phyloP scores from a whole-genome alignment of 2,888 invertebrate genomes.

The Drosophila atroscutellata region DNA sequence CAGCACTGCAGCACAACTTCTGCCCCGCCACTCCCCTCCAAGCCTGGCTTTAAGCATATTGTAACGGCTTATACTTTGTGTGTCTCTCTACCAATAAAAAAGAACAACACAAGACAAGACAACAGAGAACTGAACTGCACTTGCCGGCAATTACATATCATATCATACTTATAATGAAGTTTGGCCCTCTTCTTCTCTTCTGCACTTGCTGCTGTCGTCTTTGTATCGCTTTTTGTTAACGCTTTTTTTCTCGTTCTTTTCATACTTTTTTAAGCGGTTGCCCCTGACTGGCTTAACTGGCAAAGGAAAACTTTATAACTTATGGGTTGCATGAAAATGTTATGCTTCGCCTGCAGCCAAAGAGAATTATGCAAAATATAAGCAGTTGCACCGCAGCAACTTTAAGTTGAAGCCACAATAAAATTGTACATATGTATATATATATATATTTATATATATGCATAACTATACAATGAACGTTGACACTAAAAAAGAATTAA shows the following conservation, averaged over 20 bases:
- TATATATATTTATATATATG: no score
- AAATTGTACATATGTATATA: background rate
- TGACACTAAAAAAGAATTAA: background rate
- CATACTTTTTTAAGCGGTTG: constrained; percentile 10
- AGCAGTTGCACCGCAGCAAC: background rate
- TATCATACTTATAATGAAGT: constrained; percentile 57
- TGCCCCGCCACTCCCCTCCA: background rate
- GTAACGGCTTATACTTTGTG: constrained; percentile 39
- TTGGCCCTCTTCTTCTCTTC: constrained; percentile 14
- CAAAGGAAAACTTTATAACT: constrained; percentile 41
- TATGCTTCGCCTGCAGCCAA: constrained; percentile 6
- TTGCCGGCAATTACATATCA: constrained; percentile 70
- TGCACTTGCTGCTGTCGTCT: constrained; percentile 7
- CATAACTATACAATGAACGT: background rate
- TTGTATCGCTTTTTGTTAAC: constrained; percentile 10
- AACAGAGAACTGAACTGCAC: constrained; percentile 27
- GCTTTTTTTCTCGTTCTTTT: background rate
- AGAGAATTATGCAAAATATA: background rate
- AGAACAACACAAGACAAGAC: background rate
- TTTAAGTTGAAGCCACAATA: background rate
- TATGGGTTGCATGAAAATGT: constrained; percentile 20
- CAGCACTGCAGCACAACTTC: background rate
- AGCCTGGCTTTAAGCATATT: constrained; percentile 30
- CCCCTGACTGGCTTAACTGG: constrained; percentile 18
- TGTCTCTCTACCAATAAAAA: constrained; percentile 26